Base-by-base conservation (phyloP, 2,113 vertebrate genomes). In the Callipepla californica region DNA sequence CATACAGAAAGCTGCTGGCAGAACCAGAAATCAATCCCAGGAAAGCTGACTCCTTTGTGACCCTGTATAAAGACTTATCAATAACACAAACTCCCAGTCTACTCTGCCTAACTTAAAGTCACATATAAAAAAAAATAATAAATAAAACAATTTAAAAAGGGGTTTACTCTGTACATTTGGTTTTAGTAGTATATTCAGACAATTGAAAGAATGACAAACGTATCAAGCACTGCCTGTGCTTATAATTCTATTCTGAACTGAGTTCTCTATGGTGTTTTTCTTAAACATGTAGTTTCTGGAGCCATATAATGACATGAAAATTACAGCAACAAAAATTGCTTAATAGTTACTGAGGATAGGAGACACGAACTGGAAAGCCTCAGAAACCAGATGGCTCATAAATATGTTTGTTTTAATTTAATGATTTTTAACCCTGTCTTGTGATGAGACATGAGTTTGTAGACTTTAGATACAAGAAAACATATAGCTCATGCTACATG, bases 321-420 rank as follows among this genome's bases (percentile, higher is more conserved):
- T 94, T 93, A 94, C 81, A 93, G 91, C 91, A 94, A 96, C 91
- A 93, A 92, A 93, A 94, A 94, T 87, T 89, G 70, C 79, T 94
- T 96, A 95, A 94, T 95, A 95, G 89, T 92, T 95, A 96, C 85
- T 70, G 92, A 96, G 91, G 89, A 90, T 86, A 94, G 86, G 50
- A 93, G 93, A 96, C 83, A 96, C 89, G 87, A 94, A 96, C 92
- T 96, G 86, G 62, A 92, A 90, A 89, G 89, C 81, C 53, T 95
- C 77, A 81, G 84, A 95, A 96, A 90, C 86, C 95, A 96, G 95
- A 95, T 94, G 95, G 89, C 94, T 93, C 86, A 95, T 90, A 95
- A 96, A 95, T 96, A 95, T 92, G 94, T 87, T 89, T 83, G 45
- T 1, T 87, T 90, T 95, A 93, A 96, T 93, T 70, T 75, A 48